phyloP scores from a whole-genome alignment of 2,888 invertebrate species.

The Rambutsinella grinnellia region DNA sequence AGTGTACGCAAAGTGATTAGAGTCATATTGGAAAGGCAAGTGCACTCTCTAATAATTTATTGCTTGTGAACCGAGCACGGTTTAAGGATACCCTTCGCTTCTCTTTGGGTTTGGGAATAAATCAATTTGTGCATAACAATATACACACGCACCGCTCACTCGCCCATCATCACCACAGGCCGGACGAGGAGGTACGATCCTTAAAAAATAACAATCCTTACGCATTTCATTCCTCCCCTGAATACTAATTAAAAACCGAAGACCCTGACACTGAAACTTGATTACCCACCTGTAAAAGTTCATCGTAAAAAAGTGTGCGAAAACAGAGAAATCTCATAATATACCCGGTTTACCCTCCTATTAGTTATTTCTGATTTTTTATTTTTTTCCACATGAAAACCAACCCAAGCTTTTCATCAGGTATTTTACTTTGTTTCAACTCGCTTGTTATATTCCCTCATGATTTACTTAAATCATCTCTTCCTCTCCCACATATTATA shows the following conservation, averaged over 20 bases:
- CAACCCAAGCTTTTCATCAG: not conserved
- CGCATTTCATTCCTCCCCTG: not conserved
- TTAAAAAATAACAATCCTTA: not conserved
- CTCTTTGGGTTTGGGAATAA: too few species aligned
- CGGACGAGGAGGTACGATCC: not conserved
- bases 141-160: too few species aligned
- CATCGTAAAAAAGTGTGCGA: slow-evolving; percentile 1
- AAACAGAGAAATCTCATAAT: not conserved
- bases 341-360: not conserved
- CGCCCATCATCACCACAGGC: too few species aligned
- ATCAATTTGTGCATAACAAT: too few species aligned
- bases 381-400: slow-evolving; percentile 1
- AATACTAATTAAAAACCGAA: not conserved
- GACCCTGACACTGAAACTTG: slow-evolving; percentile 24
- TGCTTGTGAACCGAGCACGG: too few species aligned
- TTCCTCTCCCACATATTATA: not conserved
- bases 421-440: too few species aligned
- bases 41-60: too few species aligned
- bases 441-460: too few species aligned
- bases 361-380: not conserved
- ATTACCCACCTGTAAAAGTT: slow-evolving; percentile 1
- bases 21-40: too few species aligned
- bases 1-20: too few species aligned
- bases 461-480: too few species aligned
- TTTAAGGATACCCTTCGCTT: too few species aligned